Evolutionary conservation across 2,888 invertebrate species (phyloP), one percentile per base, ranked within the genome.

Genomic region (Phytoseiulus persimilis): DNA sequence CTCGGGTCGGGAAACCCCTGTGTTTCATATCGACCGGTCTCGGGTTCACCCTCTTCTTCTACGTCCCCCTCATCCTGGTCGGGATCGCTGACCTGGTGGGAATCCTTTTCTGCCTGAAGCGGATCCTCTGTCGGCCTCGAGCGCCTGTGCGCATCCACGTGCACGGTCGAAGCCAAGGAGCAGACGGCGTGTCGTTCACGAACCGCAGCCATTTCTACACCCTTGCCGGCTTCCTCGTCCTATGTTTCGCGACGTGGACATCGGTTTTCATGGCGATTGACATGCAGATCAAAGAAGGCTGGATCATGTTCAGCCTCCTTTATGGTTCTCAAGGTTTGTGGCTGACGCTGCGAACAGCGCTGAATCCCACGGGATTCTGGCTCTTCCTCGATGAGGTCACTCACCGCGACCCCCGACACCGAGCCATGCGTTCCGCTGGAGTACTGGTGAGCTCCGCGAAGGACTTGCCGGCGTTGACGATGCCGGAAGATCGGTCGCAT

Each of bases 401-500:
- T n/a, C 87, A 87, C 18, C 87, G 87, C 14, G 87, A 87, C 33
- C 87, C 87, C 0, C 18, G 87, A 32, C 87, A 87, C 32, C 32
- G 87, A 45, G 87, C 87, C 1, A 87, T 87, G 87, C 87, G 87
- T 32, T 87, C 87, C 6, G 87, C 87, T 18, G 87, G 87, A 33
- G 87, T 87, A 23, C 33, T 87, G 31, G 87, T 87, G 28, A 87
- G 33, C 31, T 87, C 87, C n/a, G 87, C 87, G 23, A 87, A 87
- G 39, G 87, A 87, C 18, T 31, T 87, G 32, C 87, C 87, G 2
- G 87, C 87, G 5, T 45, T 87, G 32, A 33, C 87, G 39, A 87
- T 87, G 87, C 87, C 87, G 32, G 87, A 87, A 87, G 87, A 87
- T 45, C 87, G 87, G 31, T 87, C 87, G 5, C 87, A 87, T 18